Base-by-base conservation (phyloP, 2,113 vertebrate genomes). In the Noctilio leporinus region DNA sequence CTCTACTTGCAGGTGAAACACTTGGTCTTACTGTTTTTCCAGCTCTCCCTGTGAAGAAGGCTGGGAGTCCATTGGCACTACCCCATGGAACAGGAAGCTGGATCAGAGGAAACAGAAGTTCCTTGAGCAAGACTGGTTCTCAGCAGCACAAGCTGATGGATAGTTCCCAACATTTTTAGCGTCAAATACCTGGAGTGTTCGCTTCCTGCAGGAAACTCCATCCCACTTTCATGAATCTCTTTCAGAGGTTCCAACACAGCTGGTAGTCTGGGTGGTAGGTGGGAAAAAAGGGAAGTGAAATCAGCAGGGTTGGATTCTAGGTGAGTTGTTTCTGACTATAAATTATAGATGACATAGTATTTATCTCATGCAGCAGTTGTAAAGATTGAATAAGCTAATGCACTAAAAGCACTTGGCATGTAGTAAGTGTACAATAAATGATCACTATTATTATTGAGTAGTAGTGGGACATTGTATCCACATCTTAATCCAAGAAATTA, bases 331-430 rank as follows among this genome's bases (percentile, higher is more conserved):
- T 92, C 59, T 75, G 45, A 80, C 15, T 78, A 57, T 95, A 80
- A 94, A 89, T 96, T 94, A 95, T 80, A 96, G 10, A 96, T 78
- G 47, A 30, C 59, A 19, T 67, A 28, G 69, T 67, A 53, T 78
- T 64, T 96, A n/a, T 90, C 65, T 91, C 51, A 10, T 45, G 35
- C n/a, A 45, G n/a, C 28, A 57, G 51, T 93, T 93, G 59, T 65
- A 86, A 86, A 94, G 78, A 91, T 45, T 15, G 73, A 92, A 86
- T 70, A 47, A 55, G 45, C 91, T 59, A 89, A 88, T 83, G 69
- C 83, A 62, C 45, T 82, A 51, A 92, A 82, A 96, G 82, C 83
- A 12, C 33, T 80, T 80, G 80, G 57, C 10, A 9, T 65, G 45
- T 82, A 91, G 38, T 78, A 83, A 88, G 77, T n/a, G 35, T 49